Base-by-base conservation (phyloP, 1,140 invertebrate species). In the Condylostylus longicornis region DNA sequence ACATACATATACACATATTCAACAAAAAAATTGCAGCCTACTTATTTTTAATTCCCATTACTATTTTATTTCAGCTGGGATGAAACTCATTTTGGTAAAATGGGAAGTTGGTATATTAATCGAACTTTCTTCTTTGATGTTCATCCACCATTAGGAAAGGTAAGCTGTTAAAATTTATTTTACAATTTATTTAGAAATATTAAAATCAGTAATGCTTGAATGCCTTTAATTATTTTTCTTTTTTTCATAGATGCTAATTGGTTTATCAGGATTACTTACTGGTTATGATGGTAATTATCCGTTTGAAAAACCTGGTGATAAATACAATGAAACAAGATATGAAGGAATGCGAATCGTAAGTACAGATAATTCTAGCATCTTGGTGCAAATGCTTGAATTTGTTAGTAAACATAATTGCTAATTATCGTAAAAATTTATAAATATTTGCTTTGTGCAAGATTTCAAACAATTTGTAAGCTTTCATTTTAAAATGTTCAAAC, bases 91-190 rank as follows among this genome's bases (percentile, higher is more conserved):
- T 96, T 96, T 72, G 93, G 93, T 12, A 97, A 96, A 72, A 95
- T 96, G 88, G 91, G 84, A 21, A 90, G 85, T 54, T 96, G 88
- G 87, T 97, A 97, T 49, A 95, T 97, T 35, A 96, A 96, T 52
- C 71, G 86, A 48, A 94, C 90, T 31, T 95, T 97, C 59, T 97
- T 97, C 60, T 97, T 97, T 68, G 93, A 96, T 70, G 93, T 97
- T 9, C 93, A 97, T 72, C 93, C 93, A 42, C 91, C 93, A 18
- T 69, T 96, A 31, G 93, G 90, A 49, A 97, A 97, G 69, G 88
- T 87, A 68, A 58, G 45, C 30, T 13, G 29, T 13, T 31, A 17
- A n/a, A n/a, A n/a, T n/a, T n/a, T n/a, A n/a, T n/a, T n/a, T n/a
- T n/a, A n/a, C n/a, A n/a, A n/a, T n/a, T n/a, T n/a, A n/a, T n/a